phyloP scores from a whole-genome alignment of 2,797 vertebrate genomes.

The Brotula barbata region DNA sequence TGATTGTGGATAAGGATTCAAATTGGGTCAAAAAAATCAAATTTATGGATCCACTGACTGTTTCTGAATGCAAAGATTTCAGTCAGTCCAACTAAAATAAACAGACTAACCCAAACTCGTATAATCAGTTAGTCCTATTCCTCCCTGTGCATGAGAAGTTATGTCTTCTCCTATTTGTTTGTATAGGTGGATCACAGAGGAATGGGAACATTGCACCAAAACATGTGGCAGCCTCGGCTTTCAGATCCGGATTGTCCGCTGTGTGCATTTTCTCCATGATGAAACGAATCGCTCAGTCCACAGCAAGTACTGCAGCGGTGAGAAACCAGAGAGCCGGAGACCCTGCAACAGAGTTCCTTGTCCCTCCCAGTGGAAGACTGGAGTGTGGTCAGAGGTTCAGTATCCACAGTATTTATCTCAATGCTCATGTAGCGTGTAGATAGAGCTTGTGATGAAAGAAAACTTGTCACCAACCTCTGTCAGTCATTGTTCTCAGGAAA shows the following conservation, averaged over 20 bases:
- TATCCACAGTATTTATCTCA: constrained; percentile 3
- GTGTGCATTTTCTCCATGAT: constrained; percentile 86
- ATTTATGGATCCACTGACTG: too few relatives aligned
- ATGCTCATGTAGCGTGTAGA: too few relatives aligned
- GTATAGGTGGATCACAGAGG: constrained; percentile 89
- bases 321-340: constrained; percentile 88
- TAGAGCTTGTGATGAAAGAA: too few relatives aligned
- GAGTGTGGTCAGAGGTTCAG: constrained; percentile 89
- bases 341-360: constrained; percentile 86
- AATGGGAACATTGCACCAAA: constrained; percentile 94
- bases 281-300: constrained; percentile 89
- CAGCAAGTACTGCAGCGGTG: constrained; percentile 89
- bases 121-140: too few relatives aligned
- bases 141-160: too few relatives aligned
- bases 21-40: too few relatives aligned
- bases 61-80: too few relatives aligned
- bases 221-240: constrained; percentile 91
- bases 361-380: constrained; percentile 88
- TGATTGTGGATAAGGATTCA: too few relatives aligned
- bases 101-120: too few relatives aligned
- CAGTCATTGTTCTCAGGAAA: too few relatives aligned
- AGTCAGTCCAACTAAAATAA: too few relatives aligned
- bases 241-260: constrained; percentile 91
- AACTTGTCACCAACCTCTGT: background rate
- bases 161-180: background rate